A percentile compares a stretch with the other conserved stretches of the same genome.
phyloP scores from a whole-genome alignment of 2,113 vertebrate species.

The Solea solea region DNA sequence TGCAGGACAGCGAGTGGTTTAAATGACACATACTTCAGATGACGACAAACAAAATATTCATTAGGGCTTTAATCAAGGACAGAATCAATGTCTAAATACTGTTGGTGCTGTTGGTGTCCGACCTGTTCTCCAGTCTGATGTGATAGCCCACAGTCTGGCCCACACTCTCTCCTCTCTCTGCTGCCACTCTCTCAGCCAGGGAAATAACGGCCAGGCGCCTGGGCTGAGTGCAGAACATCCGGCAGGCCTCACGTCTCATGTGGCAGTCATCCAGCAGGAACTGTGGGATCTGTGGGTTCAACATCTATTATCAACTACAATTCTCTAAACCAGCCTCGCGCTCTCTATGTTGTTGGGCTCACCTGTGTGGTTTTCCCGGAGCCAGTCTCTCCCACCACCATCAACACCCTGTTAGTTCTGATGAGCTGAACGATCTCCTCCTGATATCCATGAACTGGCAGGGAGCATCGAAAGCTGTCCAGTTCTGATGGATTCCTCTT shows the following conservation, averaged over 20 bases:
- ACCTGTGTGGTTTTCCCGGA: constrained; percentile 99
- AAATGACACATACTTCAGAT: too few relatives aligned
- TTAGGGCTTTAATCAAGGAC: too few relatives aligned
- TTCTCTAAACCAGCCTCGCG: not conserved
- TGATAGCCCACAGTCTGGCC: constrained; percentile 95
- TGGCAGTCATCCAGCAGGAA: constrained; percentile 93
- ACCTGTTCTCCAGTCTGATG: constrained; percentile 96
- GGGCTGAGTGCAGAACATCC: constrained; percentile 96
- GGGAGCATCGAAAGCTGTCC: constrained; percentile 86
- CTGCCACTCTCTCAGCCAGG: constrained; percentile 94
- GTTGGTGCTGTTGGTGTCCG: not conserved
- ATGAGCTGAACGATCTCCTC: constrained; percentile 90
- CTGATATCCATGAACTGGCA: constrained; percentile 88
- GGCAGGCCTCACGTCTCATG: constrained; percentile 85
- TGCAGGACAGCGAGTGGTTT: too few relatives aligned
- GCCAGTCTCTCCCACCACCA: constrained; percentile 95
- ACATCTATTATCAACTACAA: not conserved
- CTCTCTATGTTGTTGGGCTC: not conserved
- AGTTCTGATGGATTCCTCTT: constrained; percentile 87
- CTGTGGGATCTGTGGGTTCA: constrained; percentile 89
- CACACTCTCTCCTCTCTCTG: constrained; percentile 91
- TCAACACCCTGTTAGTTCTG: constrained; percentile 88
- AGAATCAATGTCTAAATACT: too few relatives aligned
- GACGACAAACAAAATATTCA: too few relatives aligned
- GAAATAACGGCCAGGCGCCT: constrained; percentile 90